Evolutionary conservation across 2,797 vertebrate species (phyloP), one percentile per base, ranked within the genome.

Genomic region (Pteronotus mesoamericanus): DNA sequence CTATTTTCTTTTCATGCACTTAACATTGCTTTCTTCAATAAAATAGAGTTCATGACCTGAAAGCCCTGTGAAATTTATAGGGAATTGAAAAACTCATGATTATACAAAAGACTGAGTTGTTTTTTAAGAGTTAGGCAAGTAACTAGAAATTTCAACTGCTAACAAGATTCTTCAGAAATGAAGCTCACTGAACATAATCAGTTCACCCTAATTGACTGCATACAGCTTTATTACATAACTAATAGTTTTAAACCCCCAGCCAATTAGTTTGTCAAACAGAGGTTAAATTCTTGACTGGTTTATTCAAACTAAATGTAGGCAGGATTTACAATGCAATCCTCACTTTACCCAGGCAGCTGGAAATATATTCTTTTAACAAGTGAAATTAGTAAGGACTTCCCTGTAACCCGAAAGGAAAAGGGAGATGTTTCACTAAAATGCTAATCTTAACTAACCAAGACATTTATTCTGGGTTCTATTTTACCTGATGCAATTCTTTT

Each of bases 181-280:
- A 98, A 98, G 95, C 80, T n/a, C 0, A 0, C 93, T 95, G 97
- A 98, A 98, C 97, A 98, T 97, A 98, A 98, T 98, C 97, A 86
- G 94, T 90, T 98, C 96, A 95, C 91, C 95, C 97, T 98, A 98
- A 98, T 98, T 98, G 98, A 98, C 94, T 98, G 92, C 96, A 98
- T 86, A 95, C 89, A 97, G 69, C 97, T 98, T 98, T 98, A 98
- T 98, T 98, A 97, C 91, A 97, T 97, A 98, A 98, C 97, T 96
- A 93, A 97, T 96, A 92, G 86, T 97, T 98, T 98, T 97, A 98
- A 98, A 97, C 88, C 86, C 29, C 93, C 89, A 94, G 91, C 93
- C 97, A 98, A 98, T 98, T 98, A 98, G 94, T 95, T 97, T 97
- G 96, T 96, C 97, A 98, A 98, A 96, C 72, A 95, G 88, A 98